Percentiles rank a stretch among this genome's conserved stretches.
Evolutionary conservation across 2,797 vertebrate genomes (phyloP).

Genomic region (Semaprochilodus insignis): DNA sequence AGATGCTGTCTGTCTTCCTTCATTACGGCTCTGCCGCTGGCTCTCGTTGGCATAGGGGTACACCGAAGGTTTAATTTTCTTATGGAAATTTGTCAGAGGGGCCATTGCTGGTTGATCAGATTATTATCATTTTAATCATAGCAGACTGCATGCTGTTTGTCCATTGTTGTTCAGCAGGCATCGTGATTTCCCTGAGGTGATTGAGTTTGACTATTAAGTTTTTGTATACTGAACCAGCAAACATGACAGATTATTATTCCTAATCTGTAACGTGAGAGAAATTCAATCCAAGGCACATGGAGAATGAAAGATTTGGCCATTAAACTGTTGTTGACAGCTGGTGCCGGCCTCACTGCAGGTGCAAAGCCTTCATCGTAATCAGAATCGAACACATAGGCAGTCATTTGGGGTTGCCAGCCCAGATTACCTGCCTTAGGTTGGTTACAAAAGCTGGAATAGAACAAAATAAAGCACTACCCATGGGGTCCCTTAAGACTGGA

Average conservation of each 20-base stretch:
- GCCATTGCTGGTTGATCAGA: constrained; percentile 24
- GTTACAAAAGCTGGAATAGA: neutral
- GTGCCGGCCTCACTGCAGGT: constrained; percentile 12
- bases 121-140: constrained; percentile 46
- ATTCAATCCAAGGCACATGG: constrained; percentile 13
- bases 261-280: constrained; percentile 26
- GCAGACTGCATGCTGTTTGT: constrained; percentile 19
- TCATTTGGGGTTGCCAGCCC: neutral
- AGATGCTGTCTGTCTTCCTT: constrained; percentile 22
- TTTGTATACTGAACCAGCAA: constrained; percentile 19
- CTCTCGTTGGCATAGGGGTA: neutral
- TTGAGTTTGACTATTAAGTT: constrained; percentile 16
- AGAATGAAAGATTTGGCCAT: neutral
- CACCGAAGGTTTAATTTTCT: constrained; percentile 44
- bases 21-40: neutral
- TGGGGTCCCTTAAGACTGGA: neutral
- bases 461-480: neutral
- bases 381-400: neutral
- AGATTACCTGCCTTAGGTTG: neutral
- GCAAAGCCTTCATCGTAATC: constrained; percentile 30
- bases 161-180: constrained; percentile 32
- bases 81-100: constrained; percentile 43
- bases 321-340: constrained; percentile 24
- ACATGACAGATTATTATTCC: constrained; percentile 30
- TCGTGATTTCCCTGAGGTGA: constrained; percentile 33